Evolutionary conservation across 2,797 vertebrate species (phyloP).

Genomic region (Microhierax caerulescens): DNA sequence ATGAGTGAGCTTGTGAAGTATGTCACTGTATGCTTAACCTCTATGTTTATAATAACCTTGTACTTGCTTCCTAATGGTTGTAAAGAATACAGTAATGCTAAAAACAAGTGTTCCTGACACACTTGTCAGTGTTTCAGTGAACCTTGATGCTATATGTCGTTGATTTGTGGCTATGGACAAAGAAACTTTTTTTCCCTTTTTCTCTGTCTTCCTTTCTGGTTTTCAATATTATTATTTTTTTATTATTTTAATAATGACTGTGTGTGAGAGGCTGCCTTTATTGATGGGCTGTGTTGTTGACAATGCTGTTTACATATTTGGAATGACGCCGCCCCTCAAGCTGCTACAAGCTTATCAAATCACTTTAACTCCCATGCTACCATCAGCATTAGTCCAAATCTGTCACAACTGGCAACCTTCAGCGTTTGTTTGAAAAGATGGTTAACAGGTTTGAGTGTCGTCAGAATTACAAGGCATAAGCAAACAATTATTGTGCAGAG

Average conservation of each 20-base stretch:
- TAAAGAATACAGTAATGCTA: slow-evolving; percentile 19
- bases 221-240: background rate
- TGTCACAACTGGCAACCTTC: slow-evolving; percentile 79
- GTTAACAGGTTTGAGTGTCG: slow-evolving; percentile 56
- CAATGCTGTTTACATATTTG: slow-evolving; percentile 74
- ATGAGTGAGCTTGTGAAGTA: slow-evolving; percentile 24
- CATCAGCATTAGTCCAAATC: slow-evolving; percentile 72
- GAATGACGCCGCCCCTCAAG: slow-evolving; percentile 69
- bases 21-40: slow-evolving; percentile 27
- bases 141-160: slow-evolving; percentile 2
- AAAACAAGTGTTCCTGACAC: slow-evolving; percentile 21
- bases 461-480: slow-evolving; percentile 51
- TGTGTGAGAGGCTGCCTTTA: slow-evolving; percentile 30
- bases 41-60: background rate
- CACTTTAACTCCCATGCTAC: slow-evolving; percentile 72
- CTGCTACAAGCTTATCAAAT: slow-evolving; percentile 76
- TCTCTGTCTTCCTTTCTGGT: background rate
- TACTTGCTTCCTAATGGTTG: slow-evolving; percentile 11
- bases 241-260: slow-evolving; percentile 34
- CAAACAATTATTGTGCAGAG: slow-evolving; percentile 30
- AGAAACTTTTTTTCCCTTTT: background rate
- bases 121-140: slow-evolving; percentile 48
- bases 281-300: slow-evolving; percentile 66
- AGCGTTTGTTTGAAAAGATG: slow-evolving; percentile 70
- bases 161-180: slow-evolving; percentile 51